These are phyloP conservation scores for Ryuthela nishihirai DNA, from an alignment of 2,888 invertebrate genomes.

Conservation along the genomic window DNA sequence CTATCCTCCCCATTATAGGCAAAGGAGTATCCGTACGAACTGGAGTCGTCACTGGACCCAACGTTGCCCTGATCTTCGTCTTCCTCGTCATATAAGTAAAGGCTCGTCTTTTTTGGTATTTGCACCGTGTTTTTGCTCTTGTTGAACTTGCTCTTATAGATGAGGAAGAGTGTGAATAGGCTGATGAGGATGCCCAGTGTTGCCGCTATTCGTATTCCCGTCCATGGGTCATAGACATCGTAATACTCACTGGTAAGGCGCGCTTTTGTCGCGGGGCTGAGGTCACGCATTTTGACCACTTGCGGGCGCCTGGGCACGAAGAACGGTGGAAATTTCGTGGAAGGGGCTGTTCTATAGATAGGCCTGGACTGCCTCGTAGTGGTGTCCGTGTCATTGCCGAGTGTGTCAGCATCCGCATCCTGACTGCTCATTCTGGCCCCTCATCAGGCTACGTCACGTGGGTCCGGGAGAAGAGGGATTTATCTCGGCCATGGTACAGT, in stretches of 20 bases:
- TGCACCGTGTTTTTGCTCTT: conserved; percentile 7
- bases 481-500: too few relatives aligned
- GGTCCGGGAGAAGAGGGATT: too few relatives aligned
- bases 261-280: conserved; percentile 23
- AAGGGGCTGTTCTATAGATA: too few relatives aligned
- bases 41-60: conserved; percentile 3
- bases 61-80: conserved; percentile 1
- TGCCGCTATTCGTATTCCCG: conserved; percentile 84
- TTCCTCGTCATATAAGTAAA: conserved; percentile 27
- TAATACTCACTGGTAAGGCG: conserved; percentile 61
- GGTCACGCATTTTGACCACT: conserved; percentile 28
- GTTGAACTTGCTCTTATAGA: conserved; percentile 76
- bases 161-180: conserved; percentile 82
- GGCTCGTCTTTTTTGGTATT: conserved; percentile 10
- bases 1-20: conserved; percentile 4
- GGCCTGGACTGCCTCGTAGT: neutral
- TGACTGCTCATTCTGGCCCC: too few relatives aligned
- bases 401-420: too few relatives aligned
- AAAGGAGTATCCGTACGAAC: conserved; percentile 6
- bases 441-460: too few relatives aligned
- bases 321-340: conserved; percentile 15
- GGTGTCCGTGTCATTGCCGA: conserved; percentile 8
- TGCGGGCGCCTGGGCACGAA: conserved; percentile 20
- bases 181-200: conserved; percentile 88
- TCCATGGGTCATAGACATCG: conserved; percentile 89